These are phyloP conservation scores for Enteromius mattozi DNA, from an alignment of 2,797 vertebrate genomes.

Conservation along the genomic window DNA sequence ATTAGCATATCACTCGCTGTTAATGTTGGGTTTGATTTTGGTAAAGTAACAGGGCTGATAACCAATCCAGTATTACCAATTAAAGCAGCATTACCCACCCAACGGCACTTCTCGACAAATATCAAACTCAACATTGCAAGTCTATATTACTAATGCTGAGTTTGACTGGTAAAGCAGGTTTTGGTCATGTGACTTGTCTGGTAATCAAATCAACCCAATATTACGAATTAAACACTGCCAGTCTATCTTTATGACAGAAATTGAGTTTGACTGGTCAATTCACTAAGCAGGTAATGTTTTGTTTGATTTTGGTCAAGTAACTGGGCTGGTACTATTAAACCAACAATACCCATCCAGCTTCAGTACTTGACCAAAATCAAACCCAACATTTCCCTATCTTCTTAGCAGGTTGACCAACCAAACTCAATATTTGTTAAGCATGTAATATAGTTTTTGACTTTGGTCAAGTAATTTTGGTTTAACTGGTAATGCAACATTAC, in stretches of 20 bases:
- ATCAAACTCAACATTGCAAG: neutral
- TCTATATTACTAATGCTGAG: neutral
- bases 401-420: no score
- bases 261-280: neutral
- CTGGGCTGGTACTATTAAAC: neutral
- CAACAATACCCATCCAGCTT: neutral
- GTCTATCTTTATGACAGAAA: neutral
- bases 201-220: neutral
- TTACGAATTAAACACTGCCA: neutral
- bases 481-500: neutral
- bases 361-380: neutral
- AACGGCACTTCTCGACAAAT: neutral
- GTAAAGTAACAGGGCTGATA: no score
- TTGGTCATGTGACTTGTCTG: neutral
- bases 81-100: neutral
- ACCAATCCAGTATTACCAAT: neutral
- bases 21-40: slow-evolving; percentile 9
- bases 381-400: neutral
- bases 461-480: no score
- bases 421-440: no score
- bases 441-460: neutral
- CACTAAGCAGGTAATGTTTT: neutral
- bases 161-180: neutral
- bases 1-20: neutral
- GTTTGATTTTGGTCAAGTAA: neutral